phyloP scores from a whole-genome alignment of 1,140 invertebrate genomes.

The Nautilus pompilius region DNA sequence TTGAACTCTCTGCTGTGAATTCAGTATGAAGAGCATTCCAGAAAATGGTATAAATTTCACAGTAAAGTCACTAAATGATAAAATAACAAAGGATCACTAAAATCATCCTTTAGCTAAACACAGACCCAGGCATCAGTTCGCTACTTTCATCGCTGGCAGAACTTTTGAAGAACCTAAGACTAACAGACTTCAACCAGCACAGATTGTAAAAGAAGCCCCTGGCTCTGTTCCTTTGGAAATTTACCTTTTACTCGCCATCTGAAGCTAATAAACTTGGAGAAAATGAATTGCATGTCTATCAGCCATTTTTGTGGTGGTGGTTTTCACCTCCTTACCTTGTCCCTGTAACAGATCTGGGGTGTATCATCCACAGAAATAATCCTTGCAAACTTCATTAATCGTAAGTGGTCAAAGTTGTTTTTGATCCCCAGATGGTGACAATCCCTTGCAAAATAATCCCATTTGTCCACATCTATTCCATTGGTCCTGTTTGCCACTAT shows the following conservation, averaged over 20 bases:
- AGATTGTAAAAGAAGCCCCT: too few relatives aligned
- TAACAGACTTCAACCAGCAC: too few relatives aligned
- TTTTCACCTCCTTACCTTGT: conserved; percentile 57
- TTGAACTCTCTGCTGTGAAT: too few relatives aligned
- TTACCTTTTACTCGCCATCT: neutral
- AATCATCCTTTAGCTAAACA: too few relatives aligned
- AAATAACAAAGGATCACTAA: too few relatives aligned
- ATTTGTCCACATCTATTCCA: conserved; percentile 71
- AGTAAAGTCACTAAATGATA: too few relatives aligned
- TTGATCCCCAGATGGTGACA: conserved; percentile 57
- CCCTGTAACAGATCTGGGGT: conserved; percentile 55
- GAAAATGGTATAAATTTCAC: too few relatives aligned
- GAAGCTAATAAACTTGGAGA: neutral
- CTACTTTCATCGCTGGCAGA: too few relatives aligned
- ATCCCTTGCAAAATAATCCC: conserved; percentile 69
- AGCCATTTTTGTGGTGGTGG: neutral
- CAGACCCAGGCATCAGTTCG: too few relatives aligned
- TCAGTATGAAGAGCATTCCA: too few relatives aligned
- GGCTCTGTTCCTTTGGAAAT: neutral
- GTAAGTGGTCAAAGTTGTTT: conserved; percentile 56
- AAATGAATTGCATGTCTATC: neutral
- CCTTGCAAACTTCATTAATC: conserved; percentile 52
- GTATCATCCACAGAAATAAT: conserved; percentile 43
- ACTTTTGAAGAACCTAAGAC: too few relatives aligned
- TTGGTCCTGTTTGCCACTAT: conserved; percentile 66